Percentiles rank a stretch among this genome's conserved stretches.
Conservation (phyloP, 2,888 invertebrate species). For the Drosophila tanythrix region DNA sequence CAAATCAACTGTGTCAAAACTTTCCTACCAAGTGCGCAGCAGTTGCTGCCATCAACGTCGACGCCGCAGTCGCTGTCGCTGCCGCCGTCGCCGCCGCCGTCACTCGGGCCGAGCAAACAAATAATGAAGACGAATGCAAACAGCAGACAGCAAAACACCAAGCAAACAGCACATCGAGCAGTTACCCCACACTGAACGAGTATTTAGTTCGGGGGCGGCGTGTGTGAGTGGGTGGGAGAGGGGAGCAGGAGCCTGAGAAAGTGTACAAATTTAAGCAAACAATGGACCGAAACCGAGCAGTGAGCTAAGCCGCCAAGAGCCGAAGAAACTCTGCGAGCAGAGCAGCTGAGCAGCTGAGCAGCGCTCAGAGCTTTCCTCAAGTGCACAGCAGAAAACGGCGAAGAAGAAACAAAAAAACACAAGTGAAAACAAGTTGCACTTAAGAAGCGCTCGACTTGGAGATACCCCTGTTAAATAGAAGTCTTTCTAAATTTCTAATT, state of each 20-base stretch:
- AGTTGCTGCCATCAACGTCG: conserved; percentile 31
- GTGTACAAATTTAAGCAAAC: conserved; percentile 77
- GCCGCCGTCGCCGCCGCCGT: conserved; percentile 15
- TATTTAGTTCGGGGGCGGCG: background rate
- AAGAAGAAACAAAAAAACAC: conserved; percentile 3
- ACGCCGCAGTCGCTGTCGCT: conserved; percentile 8
- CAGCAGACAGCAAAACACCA: conserved; percentile 79
- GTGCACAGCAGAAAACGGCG: conserved; percentile 12
- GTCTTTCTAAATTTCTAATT: background rate
- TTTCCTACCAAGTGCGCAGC: conserved; percentile 76
- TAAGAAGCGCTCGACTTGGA: conserved; percentile 5
- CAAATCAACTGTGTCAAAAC: conserved; percentile 82
- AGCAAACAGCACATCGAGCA: conserved; percentile 71
- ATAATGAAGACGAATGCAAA: conserved; percentile 81
- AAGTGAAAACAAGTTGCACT: conserved; percentile 19
- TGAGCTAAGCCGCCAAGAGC: conserved; percentile 33
- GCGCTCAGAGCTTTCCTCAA: conserved; percentile 23
- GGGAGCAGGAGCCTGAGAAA: conserved; percentile 43
- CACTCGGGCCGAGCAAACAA: conserved; percentile 74
- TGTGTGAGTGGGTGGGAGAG: background rate
- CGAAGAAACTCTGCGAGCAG: conserved; percentile 5
- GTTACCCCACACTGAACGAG: conserved; percentile 20
- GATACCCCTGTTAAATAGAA: conserved; percentile 6
- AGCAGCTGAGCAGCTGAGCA: conserved; percentile 28
- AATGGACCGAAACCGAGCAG: conserved; percentile 70